Evolutionary conservation across 2,797 vertebrate genomes (phyloP), one percentile per base, ranked within the genome.

Genomic region (Enoplosus armatus): DNA sequence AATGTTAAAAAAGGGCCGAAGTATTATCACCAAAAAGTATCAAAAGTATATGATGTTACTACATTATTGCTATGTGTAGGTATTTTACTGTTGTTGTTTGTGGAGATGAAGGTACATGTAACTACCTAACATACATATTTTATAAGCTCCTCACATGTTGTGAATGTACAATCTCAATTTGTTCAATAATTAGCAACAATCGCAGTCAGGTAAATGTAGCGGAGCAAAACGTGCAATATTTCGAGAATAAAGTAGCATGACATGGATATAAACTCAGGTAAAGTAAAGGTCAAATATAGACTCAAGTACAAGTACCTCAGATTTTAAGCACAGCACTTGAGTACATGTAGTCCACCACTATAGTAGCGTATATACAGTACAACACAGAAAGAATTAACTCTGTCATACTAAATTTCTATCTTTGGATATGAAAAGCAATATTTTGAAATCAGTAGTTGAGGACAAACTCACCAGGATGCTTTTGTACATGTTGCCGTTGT

Each of bases 401-500:
- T 3, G 12, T 54, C 26, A 18, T 29, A 55, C 16, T 31, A 20
- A 20, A 55, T 10, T 9, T 55, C 4, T 1, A 55, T 33, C 4
- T 55, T 8, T 20, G 16, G 16, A 53, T 27, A 27, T 53, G n/a
- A 22, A n/a, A n/a, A 64, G 18, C 11, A 54, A 6, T 20, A 15
- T 22, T 51, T 4, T 45, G 3, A 18, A 45, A 45, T 60, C 35
- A 15, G 11, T 1, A 8, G 3, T 29, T 0, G 11, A 35, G 9
- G 27, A 29, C 15, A 0, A 82, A 88, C 96, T 95, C 84, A 97
- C 96, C 96, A 97, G 76, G 80, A 97, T 96, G 92, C 97, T 97
- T 80, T 96, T 96, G 80, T 97, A 97, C 75, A 97, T 92, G 94
- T 97, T 97, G 20, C 96, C 96, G 0, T 95, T 96, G 92, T 82